Evolutionary conservation across 1,140 invertebrate genomes (phyloP).

Genomic region (Platorchestia sp.): DNA sequence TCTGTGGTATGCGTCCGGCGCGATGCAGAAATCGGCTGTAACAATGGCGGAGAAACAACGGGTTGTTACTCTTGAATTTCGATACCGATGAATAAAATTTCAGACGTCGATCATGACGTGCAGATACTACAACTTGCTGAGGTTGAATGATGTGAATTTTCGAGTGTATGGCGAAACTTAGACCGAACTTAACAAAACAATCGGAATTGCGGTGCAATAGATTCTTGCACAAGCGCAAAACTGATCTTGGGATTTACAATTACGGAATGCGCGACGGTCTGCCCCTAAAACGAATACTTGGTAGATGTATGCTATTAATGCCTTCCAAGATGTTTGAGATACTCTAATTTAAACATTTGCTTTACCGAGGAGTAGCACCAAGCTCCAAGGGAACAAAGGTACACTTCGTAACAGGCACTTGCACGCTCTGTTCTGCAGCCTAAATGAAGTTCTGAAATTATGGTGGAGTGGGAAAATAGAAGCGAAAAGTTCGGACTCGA

Average conservation of each 20-base stretch:
- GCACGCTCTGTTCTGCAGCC: background rate
- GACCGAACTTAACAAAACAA: background rate
- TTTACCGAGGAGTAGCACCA: background rate
- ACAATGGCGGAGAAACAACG: background rate
- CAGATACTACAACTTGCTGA: background rate
- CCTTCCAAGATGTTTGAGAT: background rate
- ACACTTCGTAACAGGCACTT: background rate
- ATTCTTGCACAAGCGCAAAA: background rate
- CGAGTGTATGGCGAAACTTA: background rate
- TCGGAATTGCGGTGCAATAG: background rate
- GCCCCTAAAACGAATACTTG: background rate
- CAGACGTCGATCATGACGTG: background rate
- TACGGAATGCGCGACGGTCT: background rate
- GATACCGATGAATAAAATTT: background rate
- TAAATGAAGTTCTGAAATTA: background rate
- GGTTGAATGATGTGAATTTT: background rate
- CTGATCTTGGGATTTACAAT: background rate
- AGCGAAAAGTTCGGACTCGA: background rate
- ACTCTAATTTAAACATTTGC: background rate
- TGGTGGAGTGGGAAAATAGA: background rate
- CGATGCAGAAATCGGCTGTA: background rate
- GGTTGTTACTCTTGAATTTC: background rate
- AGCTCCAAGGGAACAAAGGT: too few species aligned
- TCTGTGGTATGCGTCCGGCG: background rate
- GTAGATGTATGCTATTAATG: background rate